phyloP scores from a whole-genome alignment of 2,113 vertebrate species.

The Grammomys dolichurus region DNA sequence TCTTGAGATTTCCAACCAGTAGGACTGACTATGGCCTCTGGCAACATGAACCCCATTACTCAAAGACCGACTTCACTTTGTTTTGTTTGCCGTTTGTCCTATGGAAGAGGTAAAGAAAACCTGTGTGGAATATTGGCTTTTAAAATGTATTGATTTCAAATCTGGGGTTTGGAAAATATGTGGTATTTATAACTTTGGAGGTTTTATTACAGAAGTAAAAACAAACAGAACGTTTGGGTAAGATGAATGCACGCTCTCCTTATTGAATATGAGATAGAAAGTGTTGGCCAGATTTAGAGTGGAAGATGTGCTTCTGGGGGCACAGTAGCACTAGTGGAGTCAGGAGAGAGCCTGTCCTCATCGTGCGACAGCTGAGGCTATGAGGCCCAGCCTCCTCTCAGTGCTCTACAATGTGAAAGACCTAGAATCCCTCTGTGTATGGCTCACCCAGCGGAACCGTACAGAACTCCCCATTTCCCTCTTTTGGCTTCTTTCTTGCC shows the following conservation, averaged over 20 bases:
- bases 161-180: neutral
- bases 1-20: neutral
- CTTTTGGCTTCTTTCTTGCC: neutral
- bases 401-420: neutral
- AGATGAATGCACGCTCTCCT: constrained; percentile 34
- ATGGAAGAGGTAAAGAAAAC: neutral
- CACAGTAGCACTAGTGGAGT: neutral
- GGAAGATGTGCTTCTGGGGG: constrained; percentile 30
- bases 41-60: neutral
- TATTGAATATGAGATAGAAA: neutral
- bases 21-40: neutral
- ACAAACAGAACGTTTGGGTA: neutral
- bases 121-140: neutral
- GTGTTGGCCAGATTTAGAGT: constrained; percentile 51
- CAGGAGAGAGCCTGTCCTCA: neutral
- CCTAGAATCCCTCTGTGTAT: neutral
- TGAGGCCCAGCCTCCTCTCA: neutral
- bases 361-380: neutral
- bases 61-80: neutral
- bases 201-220: constrained; percentile 56
- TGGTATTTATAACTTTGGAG: constrained; percentile 18
- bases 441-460: neutral
- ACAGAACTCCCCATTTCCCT: neutral
- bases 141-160: constrained; percentile 12
- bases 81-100: neutral